These are phyloP conservation scores for Tetraodon nigroviridis DNA, from an alignment of 2,113 vertebrate genomes.

Conservation along the genomic window DNA sequence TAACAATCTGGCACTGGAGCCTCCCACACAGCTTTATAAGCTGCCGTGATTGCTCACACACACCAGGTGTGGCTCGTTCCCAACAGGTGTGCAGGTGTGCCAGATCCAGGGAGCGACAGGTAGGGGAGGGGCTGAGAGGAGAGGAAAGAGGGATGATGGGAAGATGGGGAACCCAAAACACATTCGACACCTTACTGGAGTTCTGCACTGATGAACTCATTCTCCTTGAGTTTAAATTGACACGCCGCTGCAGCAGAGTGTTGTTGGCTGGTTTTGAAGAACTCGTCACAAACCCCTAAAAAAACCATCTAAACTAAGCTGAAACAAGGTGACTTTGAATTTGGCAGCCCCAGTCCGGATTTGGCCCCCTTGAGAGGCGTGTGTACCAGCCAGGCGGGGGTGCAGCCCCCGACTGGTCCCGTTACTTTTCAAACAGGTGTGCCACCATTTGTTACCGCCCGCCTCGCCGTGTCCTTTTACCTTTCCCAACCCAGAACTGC, in stretches of 20 bases:
- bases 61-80: too few relatives aligned
- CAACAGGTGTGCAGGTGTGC: too few relatives aligned
- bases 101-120: too few relatives aligned
- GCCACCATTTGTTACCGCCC: conserved; percentile 14
- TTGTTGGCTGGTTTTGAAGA: conserved; percentile 18
- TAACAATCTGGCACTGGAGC: too few relatives aligned
- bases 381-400: conserved; percentile 13
- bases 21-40: too few relatives aligned
- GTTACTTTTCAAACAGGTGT: conserved; percentile 19
- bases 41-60: too few relatives aligned
- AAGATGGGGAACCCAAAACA: too few relatives aligned
- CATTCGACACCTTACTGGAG: too few relatives aligned
- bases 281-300: conserved; percentile 18
- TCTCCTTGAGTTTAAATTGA: conserved; percentile 17
- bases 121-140: too few relatives aligned
- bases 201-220: too few relatives aligned
- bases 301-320: conserved; percentile 30
- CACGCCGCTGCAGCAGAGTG: conserved; percentile 1
- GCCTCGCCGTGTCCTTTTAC: conserved; percentile 10
- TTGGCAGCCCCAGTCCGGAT: conserved; percentile 21
- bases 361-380: conserved; percentile 16
- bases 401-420: conserved; percentile 5
- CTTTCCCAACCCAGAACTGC: conserved; percentile 13
- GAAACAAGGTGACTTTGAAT: conserved; percentile 47
- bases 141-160: too few relatives aligned